A percentile compares a stretch with the other conserved stretches of the same genome.
Evolutionary conservation across 2,797 vertebrate genomes (phyloP).

Genomic region (Cuculus canorus): DNA sequence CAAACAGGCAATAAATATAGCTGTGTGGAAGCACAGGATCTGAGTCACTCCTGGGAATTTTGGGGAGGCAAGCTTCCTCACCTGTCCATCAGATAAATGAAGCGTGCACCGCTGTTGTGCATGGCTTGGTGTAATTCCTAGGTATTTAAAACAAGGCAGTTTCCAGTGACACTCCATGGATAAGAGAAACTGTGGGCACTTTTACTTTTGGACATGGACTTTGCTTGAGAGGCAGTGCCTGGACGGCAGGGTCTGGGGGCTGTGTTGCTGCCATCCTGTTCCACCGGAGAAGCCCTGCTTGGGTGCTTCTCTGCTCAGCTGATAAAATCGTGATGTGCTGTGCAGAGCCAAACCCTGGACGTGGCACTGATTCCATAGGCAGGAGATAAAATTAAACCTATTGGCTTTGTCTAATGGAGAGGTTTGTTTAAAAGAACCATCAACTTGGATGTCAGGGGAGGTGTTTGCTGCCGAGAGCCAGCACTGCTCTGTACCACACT

Average conservation of each 20-base stretch:
- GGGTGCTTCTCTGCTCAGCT: neutral
- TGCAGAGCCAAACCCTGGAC: neutral
- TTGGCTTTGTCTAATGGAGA: too few relatives aligned
- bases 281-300: neutral
- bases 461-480: neutral
- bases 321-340: neutral
- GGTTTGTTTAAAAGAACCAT: neutral
- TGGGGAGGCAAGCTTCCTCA: neutral
- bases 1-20: fast-evolving
- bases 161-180: neutral
- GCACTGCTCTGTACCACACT: neutral
- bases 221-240: neutral
- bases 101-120: neutral
- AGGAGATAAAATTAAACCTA: too few relatives aligned
- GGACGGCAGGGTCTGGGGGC: neutral
- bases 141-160: neutral
- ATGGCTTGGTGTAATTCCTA: neutral
- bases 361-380: fast-evolving
- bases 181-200: neutral
- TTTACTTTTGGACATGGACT: neutral
- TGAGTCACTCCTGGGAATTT: neutral
- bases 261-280: neutral
- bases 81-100: neutral
- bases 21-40: neutral
- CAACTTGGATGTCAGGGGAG: too few relatives aligned